Conservation (phyloP, 2,797 vertebrate genomes). For the Rallus crepitans region DNA sequence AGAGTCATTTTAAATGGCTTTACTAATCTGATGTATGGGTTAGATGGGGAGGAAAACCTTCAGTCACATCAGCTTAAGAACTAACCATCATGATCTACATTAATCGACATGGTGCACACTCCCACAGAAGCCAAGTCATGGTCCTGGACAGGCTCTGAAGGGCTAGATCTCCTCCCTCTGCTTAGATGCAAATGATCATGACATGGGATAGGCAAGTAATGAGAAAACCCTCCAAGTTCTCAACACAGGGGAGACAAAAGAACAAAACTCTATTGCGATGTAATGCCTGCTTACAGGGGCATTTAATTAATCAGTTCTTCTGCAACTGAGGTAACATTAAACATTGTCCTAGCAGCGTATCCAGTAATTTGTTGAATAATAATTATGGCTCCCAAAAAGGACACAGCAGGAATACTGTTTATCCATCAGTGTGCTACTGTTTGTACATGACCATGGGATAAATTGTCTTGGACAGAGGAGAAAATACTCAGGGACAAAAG, state of each 20-base stretch:
- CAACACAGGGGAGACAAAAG: background rate
- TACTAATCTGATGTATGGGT: background rate
- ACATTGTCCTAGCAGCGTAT: slow-evolving; percentile 2
- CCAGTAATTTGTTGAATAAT: slow-evolving; percentile 36
- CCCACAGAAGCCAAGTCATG: background rate
- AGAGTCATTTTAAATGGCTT: background rate
- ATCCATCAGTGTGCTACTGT: background rate
- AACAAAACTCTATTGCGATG: background rate
- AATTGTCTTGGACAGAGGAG: background rate
- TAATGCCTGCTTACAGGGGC: background rate
- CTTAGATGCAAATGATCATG: background rate
- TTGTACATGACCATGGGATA: background rate
- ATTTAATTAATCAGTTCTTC: slow-evolving; percentile 42
- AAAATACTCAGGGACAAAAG: background rate
- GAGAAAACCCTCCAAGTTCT: background rate
- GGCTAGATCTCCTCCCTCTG: background rate
- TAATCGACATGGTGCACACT: background rate
- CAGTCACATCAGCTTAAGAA: background rate
- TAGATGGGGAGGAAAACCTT: slow-evolving; percentile 9
- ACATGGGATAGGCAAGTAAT: background rate
- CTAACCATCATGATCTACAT: background rate
- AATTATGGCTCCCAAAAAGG: slow-evolving; percentile 44
- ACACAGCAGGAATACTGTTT: slow-evolving; percentile 19
- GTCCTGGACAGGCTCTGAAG: background rate
- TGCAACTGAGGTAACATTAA: slow-evolving; percentile 26